These are phyloP conservation scores for Hemicordylus capensis DNA, from an alignment of 2,113 vertebrate species.

Conservation along the genomic window DNA sequence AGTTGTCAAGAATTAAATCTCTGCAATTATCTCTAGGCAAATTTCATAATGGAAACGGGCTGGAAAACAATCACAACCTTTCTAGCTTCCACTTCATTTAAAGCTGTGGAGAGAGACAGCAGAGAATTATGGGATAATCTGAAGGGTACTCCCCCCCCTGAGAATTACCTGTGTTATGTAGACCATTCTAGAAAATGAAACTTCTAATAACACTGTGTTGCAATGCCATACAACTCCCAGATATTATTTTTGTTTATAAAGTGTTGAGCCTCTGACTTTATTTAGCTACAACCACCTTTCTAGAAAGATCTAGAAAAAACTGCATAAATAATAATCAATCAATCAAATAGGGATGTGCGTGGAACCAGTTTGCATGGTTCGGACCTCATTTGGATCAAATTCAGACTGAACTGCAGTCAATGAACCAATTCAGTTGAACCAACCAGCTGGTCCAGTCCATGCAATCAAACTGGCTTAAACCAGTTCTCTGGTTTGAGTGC, in stretches of 20 bases:
- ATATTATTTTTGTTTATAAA: neutral
- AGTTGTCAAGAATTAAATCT: constrained; percentile 1
- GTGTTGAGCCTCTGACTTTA: neutral
- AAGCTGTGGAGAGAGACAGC: neutral
- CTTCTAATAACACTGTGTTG: neutral
- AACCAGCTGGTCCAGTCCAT: too few relatives aligned
- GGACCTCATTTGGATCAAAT: too few relatives aligned
- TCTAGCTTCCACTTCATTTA: neutral
- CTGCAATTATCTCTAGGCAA: neutral
- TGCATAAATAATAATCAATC: too few relatives aligned
- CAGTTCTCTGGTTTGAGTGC: too few relatives aligned
- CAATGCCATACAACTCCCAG: neutral
- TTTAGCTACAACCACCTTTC: neutral
- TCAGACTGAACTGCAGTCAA: too few relatives aligned
- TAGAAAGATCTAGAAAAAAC: neutral
- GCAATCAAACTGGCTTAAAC: too few relatives aligned
- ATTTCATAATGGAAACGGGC: neutral
- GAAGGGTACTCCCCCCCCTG: neutral
- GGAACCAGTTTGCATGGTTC: too few relatives aligned
- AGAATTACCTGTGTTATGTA: neutral
- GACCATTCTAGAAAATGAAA: neutral
- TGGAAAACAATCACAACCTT: neutral
- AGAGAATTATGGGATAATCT: neutral
- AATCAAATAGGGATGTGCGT: too few relatives aligned
- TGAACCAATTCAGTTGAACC: too few relatives aligned